These are phyloP conservation scores for Epistrophella euchroma DNA, from an alignment of 2,888 invertebrate genomes.

Conservation along the genomic window DNA sequence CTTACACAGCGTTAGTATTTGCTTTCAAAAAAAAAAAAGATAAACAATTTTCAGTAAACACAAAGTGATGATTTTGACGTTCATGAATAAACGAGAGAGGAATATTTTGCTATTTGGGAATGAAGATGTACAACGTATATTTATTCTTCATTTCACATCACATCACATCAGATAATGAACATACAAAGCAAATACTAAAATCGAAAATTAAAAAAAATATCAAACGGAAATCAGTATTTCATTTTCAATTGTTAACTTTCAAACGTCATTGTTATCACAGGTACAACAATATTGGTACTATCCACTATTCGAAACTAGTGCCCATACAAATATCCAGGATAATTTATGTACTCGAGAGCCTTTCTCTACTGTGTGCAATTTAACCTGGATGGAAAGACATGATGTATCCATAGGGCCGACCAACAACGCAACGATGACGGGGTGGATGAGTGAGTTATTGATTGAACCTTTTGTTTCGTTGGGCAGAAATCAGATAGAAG, in stretches of 20 bases:
- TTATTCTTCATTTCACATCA: no score
- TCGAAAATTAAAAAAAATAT: no score
- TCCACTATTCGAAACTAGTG: conserved; percentile 10
- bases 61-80: no score
- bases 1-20: no score
- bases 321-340: conserved; percentile 44
- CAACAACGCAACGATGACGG: neutral
- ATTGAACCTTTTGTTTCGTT: conserved; percentile 42
- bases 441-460: conserved; percentile 46
- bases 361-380: conserved; percentile 43
- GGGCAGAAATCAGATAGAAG: neutral
- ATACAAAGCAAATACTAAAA: no score
- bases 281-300: conserved; percentile 4
- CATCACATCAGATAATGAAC: no score
- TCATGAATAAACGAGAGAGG: no score
- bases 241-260: conserved; percentile 19
- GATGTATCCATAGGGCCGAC: conserved; percentile 24
- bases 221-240: neutral
- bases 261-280: conserved; percentile 10
- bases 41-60: no score
- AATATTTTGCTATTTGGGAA: no score
- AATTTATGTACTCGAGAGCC: conserved; percentile 43
- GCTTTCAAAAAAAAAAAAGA: no score
- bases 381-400: conserved; percentile 40
- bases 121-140: no score